Evolutionary conservation across 2,888 invertebrate species (phyloP).

Genomic region (Drosophila paramelanica): DNA sequence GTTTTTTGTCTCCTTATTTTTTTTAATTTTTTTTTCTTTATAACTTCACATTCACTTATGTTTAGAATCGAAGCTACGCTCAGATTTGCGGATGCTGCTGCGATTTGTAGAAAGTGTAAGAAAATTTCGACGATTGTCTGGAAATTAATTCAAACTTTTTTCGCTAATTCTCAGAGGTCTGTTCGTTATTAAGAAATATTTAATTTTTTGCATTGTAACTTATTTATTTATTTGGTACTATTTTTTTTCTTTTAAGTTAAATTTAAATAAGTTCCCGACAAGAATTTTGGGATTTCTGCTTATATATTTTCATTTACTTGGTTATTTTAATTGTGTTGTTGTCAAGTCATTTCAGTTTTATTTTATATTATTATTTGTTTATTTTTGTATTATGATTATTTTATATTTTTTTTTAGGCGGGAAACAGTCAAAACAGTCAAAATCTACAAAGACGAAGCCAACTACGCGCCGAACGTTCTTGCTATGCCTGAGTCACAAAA

Average conservation of each 20-base stretch:
- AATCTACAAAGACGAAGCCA: constrained; percentile 73
- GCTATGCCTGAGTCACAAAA: constrained; percentile 50
- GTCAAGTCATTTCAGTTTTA: constrained; percentile 23
- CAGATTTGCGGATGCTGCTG: neutral
- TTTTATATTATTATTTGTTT: constrained; percentile 17
- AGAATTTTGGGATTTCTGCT: constrained; percentile 28
- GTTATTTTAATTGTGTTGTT: constrained; percentile 38
- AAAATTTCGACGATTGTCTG: constrained; percentile 5
- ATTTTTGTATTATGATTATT: constrained; percentile 19
- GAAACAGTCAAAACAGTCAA: constrained; percentile 78
- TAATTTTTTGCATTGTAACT: constrained; percentile 10
- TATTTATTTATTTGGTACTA: constrained; percentile 16
- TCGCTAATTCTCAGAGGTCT: constrained; percentile 14
- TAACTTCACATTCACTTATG: constrained; percentile 34
- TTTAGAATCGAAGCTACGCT: constrained; percentile 2
- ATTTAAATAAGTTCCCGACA: constrained; percentile 24
- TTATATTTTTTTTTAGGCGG: constrained; percentile 60
- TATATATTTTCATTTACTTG: constrained; percentile 13
- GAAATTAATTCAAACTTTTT: constrained; percentile 4
- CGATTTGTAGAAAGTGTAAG: neutral
- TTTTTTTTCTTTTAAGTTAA: neutral
- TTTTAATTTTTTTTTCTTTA: constrained; percentile 2
- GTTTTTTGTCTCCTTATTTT: neutral
- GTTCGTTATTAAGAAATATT: constrained; percentile 14
- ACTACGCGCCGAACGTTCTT: constrained; percentile 62